These are phyloP conservation scores for Erethizon dorsatum DNA, from an alignment of 2,797 vertebrate genomes.

Conservation along the genomic window DNA sequence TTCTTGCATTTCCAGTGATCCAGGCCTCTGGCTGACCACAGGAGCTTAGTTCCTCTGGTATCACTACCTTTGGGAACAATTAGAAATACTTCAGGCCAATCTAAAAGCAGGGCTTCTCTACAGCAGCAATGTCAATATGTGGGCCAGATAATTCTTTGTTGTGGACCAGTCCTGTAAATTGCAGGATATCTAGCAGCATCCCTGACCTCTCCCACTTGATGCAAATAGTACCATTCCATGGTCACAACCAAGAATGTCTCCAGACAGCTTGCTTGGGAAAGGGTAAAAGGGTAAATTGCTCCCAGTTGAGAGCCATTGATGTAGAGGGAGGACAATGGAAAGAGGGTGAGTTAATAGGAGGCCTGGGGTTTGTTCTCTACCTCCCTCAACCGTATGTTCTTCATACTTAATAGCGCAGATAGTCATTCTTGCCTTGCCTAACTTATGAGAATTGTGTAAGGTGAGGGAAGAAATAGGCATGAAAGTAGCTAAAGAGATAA, in stretches of 20 bases:
- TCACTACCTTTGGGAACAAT: neutral
- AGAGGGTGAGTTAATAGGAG: neutral
- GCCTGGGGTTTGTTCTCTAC: neutral
- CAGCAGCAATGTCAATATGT: no score
- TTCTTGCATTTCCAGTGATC: neutral
- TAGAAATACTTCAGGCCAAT: no score
- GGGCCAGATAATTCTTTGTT: neutral
- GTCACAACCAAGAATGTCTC: neutral
- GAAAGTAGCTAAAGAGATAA: conserved; percentile 17
- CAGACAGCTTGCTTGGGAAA: neutral
- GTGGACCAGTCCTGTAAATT: neutral
- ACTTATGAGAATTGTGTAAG: neutral
- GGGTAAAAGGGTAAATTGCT: neutral
- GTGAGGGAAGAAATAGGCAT: neutral
- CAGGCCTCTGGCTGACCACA: neutral
- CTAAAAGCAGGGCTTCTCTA: neutral
- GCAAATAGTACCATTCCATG: neutral
- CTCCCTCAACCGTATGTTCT: neutral
- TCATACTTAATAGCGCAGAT: neutral
- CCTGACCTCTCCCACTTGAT: neutral
- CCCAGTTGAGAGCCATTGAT: neutral
- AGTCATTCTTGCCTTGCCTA: neutral
- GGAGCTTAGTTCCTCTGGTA: neutral
- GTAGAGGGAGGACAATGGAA: accelerated
- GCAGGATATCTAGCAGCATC: neutral